Base-by-base conservation (phyloP, 2,797 vertebrate species). In the Pseudochirops corinnae region DNA sequence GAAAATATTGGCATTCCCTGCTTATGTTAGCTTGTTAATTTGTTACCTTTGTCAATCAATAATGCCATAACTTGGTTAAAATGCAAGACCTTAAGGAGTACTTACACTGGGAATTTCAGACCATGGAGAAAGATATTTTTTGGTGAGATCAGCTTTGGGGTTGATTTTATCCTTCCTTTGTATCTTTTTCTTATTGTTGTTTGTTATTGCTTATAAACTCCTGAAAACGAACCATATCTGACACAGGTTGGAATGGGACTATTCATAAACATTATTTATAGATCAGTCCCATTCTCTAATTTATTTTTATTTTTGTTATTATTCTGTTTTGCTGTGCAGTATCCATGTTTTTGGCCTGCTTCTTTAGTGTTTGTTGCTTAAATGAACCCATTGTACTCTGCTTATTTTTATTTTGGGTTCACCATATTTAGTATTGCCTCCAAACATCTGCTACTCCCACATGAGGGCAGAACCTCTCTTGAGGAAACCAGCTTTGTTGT, bases 391-490 rank as follows among this genome's bases (percentile, higher is more conserved):
- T 53, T 91, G 90, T 87, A 87, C 74, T 50, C 39, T 87, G 39
- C 74, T 87, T 87, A 87, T 87, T 91, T 91, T 91, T 55, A 91
- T 91, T 91, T 91, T 55, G 90, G 53, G 90, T 91, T 91, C 90
- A 91, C 50, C 90, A 91, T 91, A 91, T 91, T 91, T 91, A 91
- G 53, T 18, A n/a, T 91, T 55, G 50, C 90, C 50, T 24, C 50
- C 28, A 7, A 55, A 55, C 90, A 53, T 29, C 90, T 91, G 50
- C 90, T 91, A 53, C 90, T 55, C 55, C 55, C 31, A 91, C 50
- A 55, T 5, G 2, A 55, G 55, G 90, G 53, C 55, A 53, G 33
- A 91, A 16, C 90, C 90, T 91, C 55, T 91, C 55, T 53, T 14
- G 55, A 91, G 50, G 50, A 91, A 53, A 55, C 55, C 33, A 55